phyloP scores from a whole-genome alignment of 2,888 invertebrate genomes.

The Metopia argyrocephala region DNA sequence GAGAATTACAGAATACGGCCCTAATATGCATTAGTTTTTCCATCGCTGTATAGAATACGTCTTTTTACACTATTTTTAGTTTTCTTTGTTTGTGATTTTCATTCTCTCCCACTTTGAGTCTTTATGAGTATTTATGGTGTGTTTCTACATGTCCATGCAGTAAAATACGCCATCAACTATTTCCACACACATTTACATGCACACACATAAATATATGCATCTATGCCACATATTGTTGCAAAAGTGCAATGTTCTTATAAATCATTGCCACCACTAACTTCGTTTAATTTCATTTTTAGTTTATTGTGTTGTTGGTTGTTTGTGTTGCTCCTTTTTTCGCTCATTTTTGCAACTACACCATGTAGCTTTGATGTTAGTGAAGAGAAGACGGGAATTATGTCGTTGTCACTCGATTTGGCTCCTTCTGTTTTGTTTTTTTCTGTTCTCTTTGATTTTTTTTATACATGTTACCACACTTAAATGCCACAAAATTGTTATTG shows the following conservation, averaged over 20 bases:
- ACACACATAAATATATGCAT: neutral
- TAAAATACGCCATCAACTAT: neutral
- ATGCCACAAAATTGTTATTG: constrained; percentile 58
- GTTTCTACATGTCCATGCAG: constrained; percentile 37
- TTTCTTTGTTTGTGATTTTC: neutral
- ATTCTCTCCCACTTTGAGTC: neutral
- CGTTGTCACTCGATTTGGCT: constrained; percentile 46
- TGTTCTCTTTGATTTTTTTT: neutral
- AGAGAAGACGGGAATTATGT: constrained; percentile 39
- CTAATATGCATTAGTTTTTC: neutral
- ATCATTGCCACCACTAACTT: constrained; percentile 61
- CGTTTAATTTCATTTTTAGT: constrained; percentile 49
- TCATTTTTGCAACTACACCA: neutral
- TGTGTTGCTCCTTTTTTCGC: neutral
- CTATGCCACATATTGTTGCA: constrained; percentile 9
- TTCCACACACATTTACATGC: neutral
- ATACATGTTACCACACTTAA: constrained; percentile 44
- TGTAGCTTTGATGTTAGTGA: constrained; percentile 21
- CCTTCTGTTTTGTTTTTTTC: constrained; percentile 16
- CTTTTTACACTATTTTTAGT: neutral
- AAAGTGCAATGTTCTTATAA: constrained; percentile 63
- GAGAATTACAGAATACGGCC: neutral
- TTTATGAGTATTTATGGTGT: constrained; percentile 6
- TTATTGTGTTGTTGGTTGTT: constrained; percentile 36
- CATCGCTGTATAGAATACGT: neutral